These are phyloP conservation scores for Psettodes erumei DNA, from an alignment of 2,113 vertebrate species.

Conservation along the genomic window DNA sequence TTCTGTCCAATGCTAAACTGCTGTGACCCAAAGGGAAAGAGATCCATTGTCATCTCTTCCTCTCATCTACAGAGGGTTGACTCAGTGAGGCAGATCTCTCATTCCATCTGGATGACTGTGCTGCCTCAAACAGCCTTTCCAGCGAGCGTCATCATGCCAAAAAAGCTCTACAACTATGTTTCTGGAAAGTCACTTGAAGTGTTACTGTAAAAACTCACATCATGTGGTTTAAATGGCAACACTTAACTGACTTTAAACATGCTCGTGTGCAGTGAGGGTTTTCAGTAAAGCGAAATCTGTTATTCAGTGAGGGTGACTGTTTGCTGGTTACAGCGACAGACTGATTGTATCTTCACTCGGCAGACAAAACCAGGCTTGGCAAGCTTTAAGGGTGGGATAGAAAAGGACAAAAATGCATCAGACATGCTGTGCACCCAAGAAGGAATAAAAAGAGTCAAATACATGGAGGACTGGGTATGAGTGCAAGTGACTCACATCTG, in stretches of 20 bases:
- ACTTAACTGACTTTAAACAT: not conserved
- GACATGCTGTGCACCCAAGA: conserved; percentile 9
- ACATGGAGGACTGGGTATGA: not conserved
- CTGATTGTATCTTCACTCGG: conserved; percentile 52
- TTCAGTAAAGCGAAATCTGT: conserved; percentile 27
- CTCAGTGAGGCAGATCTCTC: conserved; percentile 66
- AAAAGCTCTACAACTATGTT: not conserved
- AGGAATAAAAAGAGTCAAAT: not conserved
- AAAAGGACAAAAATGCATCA: no score
- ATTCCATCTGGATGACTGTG: conserved; percentile 79
- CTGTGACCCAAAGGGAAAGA: conserved; percentile 58
- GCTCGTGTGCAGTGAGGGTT: conserved; percentile 2
- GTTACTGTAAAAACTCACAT: not conserved
- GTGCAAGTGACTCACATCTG: not conserved
- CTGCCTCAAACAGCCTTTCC: conserved; percentile 20
- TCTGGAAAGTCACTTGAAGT: conserved; percentile 25
- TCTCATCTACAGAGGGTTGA: conserved; percentile 70
- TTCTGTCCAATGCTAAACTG: conserved; percentile 48
- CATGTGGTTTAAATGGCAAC: conserved; percentile 1
- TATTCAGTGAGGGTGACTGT: conserved; percentile 40
- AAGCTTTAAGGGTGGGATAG: conserved; percentile 33
- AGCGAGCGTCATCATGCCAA: conserved; percentile 15
- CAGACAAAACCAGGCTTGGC: conserved; percentile 52
- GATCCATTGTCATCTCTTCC: conserved; percentile 76
- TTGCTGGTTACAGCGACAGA: conserved; percentile 29